phyloP scores from a whole-genome alignment of 2,888 invertebrate species.

The Drymonia ruficornis region DNA sequence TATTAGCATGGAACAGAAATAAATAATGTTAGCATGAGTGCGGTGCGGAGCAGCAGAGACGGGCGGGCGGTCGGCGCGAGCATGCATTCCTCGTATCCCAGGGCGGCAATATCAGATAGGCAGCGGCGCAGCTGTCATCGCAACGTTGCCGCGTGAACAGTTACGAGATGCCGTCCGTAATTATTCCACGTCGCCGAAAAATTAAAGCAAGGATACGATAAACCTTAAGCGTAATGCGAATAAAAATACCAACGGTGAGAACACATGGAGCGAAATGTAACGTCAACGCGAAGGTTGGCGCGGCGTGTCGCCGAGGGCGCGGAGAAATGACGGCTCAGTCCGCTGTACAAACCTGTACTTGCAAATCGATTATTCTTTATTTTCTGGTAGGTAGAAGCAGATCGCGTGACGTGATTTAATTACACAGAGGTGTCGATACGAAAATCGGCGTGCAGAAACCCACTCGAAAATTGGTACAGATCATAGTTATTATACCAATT shows the following conservation, averaged over 20 bases:
- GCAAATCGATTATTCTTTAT: conserved; percentile 77
- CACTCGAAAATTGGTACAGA: conserved; percentile 68
- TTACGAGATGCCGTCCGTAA: conserved; percentile 65
- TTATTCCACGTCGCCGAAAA: conserved; percentile 76
- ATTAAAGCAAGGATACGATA: conserved; percentile 73
- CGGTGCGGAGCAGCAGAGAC: neutral
- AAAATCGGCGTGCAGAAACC: conserved; percentile 70
- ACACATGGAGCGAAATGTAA: conserved; percentile 66
- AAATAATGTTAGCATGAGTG: conserved; percentile 22
- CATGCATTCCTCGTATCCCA: conserved; percentile 35
- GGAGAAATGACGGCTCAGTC: conserved; percentile 62
- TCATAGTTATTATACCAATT: conserved; percentile 71
- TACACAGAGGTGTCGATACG: conserved; percentile 80
- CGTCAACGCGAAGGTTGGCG: conserved; percentile 65
- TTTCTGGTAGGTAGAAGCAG: conserved; percentile 58
- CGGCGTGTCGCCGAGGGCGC: conserved; percentile 60
- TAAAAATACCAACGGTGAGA: conserved; percentile 61
- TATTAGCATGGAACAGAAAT: conserved; percentile 28
- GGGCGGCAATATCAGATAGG: conserved; percentile 58
- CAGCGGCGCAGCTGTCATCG: conserved; percentile 63
- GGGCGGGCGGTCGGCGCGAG: conserved; percentile 13
- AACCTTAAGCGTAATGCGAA: conserved; percentile 60
- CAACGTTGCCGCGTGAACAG: conserved; percentile 64
- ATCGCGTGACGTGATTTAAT: conserved; percentile 80
- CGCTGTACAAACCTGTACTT: conserved; percentile 66